Evolutionary conservation across 2,888 invertebrate genomes (phyloP).

Genomic region (Metallyticus violacea): DNA sequence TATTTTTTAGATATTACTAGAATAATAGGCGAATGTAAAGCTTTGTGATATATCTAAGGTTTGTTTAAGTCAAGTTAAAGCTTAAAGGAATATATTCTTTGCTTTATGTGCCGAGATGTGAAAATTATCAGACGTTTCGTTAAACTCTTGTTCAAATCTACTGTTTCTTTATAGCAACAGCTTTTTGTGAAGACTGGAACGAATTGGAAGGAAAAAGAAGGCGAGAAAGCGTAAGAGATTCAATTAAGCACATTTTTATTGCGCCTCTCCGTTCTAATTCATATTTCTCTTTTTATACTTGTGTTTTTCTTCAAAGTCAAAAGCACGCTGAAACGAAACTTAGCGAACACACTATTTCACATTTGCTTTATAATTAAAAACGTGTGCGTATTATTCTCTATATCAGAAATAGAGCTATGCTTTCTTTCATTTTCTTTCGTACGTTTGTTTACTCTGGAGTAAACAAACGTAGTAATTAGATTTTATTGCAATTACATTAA

Average conservation of each 20-base stretch:
- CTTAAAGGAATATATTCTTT: not conserved
- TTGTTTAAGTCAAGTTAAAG: not conserved
- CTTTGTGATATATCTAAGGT: not conserved
- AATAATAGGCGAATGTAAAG: not conserved
- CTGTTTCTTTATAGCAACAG: not conserved
- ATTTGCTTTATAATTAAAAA: not conserved
- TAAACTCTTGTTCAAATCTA: not conserved
- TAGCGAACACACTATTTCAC: not conserved
- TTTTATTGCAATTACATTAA: no score
- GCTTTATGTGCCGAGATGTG: not conserved
- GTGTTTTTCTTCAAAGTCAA: not conserved
- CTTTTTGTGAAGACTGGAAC: not conserved
- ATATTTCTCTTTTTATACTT: not conserved
- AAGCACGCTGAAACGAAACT: not conserved
- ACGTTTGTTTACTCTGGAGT: no score
- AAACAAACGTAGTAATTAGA: no score
- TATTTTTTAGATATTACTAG: not conserved
- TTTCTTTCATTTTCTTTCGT: no score
- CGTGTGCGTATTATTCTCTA: not conserved
- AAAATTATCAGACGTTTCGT: not conserved
- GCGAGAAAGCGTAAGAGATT: not conserved
- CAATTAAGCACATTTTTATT: not conserved
- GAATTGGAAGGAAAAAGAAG: not conserved
- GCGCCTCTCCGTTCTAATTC: not conserved
- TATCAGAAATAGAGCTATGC: no score